phyloP scores from a whole-genome alignment of 35 echinoderm and acorn worm genomes.

The Apostichopus japonicus region DNA sequence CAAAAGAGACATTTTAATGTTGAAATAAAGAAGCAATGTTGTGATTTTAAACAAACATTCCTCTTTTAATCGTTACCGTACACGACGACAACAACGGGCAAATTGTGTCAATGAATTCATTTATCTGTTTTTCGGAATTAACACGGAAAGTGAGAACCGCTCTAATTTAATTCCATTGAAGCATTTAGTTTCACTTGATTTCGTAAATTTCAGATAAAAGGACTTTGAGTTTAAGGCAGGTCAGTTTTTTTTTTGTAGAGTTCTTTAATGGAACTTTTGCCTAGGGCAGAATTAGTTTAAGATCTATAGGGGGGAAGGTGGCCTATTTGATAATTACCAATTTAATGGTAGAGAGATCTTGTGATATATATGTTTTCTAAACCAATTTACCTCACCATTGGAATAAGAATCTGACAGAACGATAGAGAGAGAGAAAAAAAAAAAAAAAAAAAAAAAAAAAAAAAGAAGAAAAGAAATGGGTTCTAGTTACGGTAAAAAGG shows the following conservation, averaged over 20 bases:
- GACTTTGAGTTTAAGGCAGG: conserved; percentile 10
- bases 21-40: no score
- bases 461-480: conserved; percentile 3
- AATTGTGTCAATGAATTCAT: neutral
- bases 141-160: neutral
- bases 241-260: neutral
- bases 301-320: conserved; percentile 4
- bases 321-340: conserved; percentile 46
- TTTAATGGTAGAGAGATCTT: neutral
- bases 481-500: conserved; percentile 26
- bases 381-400: neutral
- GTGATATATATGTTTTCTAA: neutral
- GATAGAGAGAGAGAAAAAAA: no score
- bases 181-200: neutral
- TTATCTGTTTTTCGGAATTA: neutral
- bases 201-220: neutral
- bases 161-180: neutral
- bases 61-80: no score
- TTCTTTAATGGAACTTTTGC: neutral
- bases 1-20: no score
- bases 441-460: neutral
- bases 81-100: no score
- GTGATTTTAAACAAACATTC: no score
- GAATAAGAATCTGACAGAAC: neutral
- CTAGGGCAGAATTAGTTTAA: conserved; percentile 21